Evolutionary conservation across 2,888 invertebrate genomes (phyloP), one percentile per base, ranked within the genome.

Genomic region (Cataglyphis albicans): DNA sequence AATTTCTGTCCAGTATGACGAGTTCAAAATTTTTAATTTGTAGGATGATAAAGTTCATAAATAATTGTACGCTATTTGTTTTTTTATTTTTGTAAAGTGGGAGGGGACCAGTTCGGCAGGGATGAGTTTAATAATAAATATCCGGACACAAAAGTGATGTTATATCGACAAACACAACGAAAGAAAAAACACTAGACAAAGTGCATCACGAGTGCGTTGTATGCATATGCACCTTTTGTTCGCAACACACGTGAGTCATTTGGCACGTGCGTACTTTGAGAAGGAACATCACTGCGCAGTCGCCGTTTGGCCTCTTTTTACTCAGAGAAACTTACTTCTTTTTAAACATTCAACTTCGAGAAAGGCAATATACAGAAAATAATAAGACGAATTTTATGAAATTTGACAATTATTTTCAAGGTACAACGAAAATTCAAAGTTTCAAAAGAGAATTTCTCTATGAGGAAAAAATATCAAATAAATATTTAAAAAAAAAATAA

Each of bases 211-310:
- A 6, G 41, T n/a, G 32, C 41, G 3, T 41, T 41, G 15, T 3
- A n/a, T 29, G 64, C 52, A 38, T 25, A 78, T 7, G 57, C 32
- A 44, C 18, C 78, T 68, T 38, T 59, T 68, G 44, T 80, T 29
- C 78, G 21, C 44, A 18, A 21, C 12, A 21, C 12, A 78, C 70
- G 78, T 70, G 78, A 80, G 59, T 70, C 70, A 80, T 12, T 48
- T 35, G 10, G 70, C 78, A 80, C 70, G 78, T 80, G 78, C 44
- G 59, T 44, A 35, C 32, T 25, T 18, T 55, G 41, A 18, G 55
- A 35, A 25, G 21, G 41, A 65, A 41, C 41, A 21, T 41, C 6
- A 6, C 15, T 25, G 15, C 55, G 35, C 18, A 18, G n/a, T 15
- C 18, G 35, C 6, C n/a, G 32, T 44, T 61, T 61, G n/a, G 25